These are phyloP conservation scores for Apogon talboti DNA, from an alignment of 2,797 vertebrate species.

Conservation along the genomic window DNA sequence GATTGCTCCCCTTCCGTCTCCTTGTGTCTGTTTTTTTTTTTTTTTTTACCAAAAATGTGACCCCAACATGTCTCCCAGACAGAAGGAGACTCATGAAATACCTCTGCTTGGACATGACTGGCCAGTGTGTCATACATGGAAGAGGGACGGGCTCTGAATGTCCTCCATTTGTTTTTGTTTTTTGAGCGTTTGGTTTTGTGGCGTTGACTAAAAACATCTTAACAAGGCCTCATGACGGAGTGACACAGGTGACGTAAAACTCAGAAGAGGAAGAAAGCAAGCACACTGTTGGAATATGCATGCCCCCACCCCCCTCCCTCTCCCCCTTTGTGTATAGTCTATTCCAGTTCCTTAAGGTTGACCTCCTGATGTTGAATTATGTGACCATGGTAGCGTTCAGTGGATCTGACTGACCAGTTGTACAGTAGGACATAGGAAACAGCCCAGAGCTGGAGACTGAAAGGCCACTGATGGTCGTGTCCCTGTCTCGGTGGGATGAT, in stretches of 20 bases:
- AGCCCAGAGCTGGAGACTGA: conserved; percentile 43
- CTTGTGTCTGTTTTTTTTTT: conserved; percentile 55
- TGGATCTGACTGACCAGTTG: conserved; percentile 74
- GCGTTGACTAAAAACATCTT: conserved; percentile 46
- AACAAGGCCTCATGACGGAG: conserved; percentile 72
- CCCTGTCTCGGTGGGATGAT: conserved; percentile 57
- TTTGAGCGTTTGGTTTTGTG: conserved; percentile 31
- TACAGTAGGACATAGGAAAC: conserved; percentile 72
- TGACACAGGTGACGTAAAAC: conserved; percentile 53
- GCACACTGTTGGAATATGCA: conserved; percentile 76
- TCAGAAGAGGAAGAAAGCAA: conserved; percentile 61
- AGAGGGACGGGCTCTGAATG: conserved; percentile 52
- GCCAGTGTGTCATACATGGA: conserved; percentile 56
- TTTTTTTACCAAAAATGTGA: conserved; percentile 77
- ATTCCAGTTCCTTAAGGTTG: conserved; percentile 47
- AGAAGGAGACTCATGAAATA: conserved; percentile 71
- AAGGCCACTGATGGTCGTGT: conserved; percentile 49
- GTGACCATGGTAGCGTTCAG: conserved; percentile 72
- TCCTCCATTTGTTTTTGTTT: conserved; percentile 34
- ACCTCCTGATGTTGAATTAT: conserved; percentile 59
- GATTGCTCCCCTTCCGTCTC: neutral
- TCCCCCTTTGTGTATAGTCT: conserved; percentile 53
- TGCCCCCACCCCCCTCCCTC: conserved; percentile 10
- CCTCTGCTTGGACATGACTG: conserved; percentile 71
- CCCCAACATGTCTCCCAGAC: conserved; percentile 48